Base-by-base conservation (phyloP, 2,113 vertebrate genomes). In the Tragulus kanchil region DNA sequence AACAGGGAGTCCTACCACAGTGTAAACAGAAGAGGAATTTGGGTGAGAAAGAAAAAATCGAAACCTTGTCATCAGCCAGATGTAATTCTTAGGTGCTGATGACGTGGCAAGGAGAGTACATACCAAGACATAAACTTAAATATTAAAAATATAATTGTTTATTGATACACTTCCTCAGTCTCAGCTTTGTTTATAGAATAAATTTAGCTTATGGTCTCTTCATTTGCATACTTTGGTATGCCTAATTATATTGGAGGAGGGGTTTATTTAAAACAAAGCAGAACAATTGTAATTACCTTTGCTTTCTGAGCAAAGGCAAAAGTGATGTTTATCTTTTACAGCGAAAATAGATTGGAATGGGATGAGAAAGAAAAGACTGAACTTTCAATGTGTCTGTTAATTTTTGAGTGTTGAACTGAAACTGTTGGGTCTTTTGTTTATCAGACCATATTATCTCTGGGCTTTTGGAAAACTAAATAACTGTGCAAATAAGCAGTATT, bases 381-480 rank as follows among this genome's bases (percentile, higher is more conserved):
- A 62, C 15, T 89, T 85, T 88, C 21, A 36, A 85, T 71, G 15
- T 3, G 89, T 92, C 26, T 64, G 4, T 36, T 42, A 79, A 12
- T 78, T 96, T 52, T 77, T 59, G n/a, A 42, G 12, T 62, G 19
- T 92, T 92, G 26, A 64, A 58, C 59, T 91, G 36, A 91, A 87
- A 45, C n/a, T 21, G 1, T 61, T 77, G 36, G 5, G 45, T 73
- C 31, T 77, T 94, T 96, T 94, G 31, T 23, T 96, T 88, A 45
- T 93, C 62, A 83, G 59, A 94, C 31, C 17, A 26, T 81, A n/a
- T 42, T 45, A 36, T 36, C 12, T 58, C 78, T 64, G 50, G 16
- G 94, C 10, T 58, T 89, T 62, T 73, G 12, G 48, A 56, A 59
- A 62, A 48, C 8, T 79, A 79, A 79, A 36, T 93, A 59, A 42